These are phyloP conservation scores for Tanaodytes sp. DNA, from an alignment of 2,888 invertebrate species.

Conservation along the genomic window DNA sequence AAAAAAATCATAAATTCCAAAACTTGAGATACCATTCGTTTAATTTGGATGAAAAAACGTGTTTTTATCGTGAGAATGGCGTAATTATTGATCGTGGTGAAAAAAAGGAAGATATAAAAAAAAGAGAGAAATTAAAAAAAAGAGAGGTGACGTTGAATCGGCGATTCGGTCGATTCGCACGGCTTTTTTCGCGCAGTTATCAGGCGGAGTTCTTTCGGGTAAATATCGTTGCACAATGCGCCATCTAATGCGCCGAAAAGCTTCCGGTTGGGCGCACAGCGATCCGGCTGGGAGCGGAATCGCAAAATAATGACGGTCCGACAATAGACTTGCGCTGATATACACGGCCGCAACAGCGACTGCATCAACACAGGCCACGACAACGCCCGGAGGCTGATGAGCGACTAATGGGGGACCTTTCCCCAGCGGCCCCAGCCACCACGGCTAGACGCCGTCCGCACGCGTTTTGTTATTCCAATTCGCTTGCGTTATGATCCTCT, in stretches of 20 bases:
- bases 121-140: too few relatives aligned
- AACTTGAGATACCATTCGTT: too few relatives aligned
- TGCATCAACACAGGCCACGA: conserved; percentile 68
- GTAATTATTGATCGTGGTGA: conserved; percentile 29
- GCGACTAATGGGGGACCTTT: conserved; percentile 68
- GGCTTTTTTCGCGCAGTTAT: conserved; percentile 36
- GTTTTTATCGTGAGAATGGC: conserved; percentile 38
- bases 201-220: conserved; percentile 56
- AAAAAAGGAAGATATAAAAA: conserved; percentile 13
- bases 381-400: conserved; percentile 70
- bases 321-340: conserved; percentile 62
- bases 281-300: conserved; percentile 66
- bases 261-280: conserved; percentile 66
- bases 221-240: conserved; percentile 60
- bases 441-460: conserved; percentile 53
- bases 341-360: conserved; percentile 60
- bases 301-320: conserved; percentile 70
- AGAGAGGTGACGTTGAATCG: too few relatives aligned
- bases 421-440: conserved; percentile 44
- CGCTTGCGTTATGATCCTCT: conserved; percentile 64
- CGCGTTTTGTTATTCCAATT: conserved; percentile 64
- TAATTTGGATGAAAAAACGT: too few relatives aligned
- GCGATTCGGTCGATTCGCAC: conserved; percentile 40
- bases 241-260: conserved; percentile 68
- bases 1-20: too few relatives aligned